A percentile compares a stretch with the other conserved stretches of the same genome.
These are phyloP conservation scores for Lepidochitona cinerea DNA, from an alignment of 2,888 invertebrate genomes.

Conservation along the genomic window DNA sequence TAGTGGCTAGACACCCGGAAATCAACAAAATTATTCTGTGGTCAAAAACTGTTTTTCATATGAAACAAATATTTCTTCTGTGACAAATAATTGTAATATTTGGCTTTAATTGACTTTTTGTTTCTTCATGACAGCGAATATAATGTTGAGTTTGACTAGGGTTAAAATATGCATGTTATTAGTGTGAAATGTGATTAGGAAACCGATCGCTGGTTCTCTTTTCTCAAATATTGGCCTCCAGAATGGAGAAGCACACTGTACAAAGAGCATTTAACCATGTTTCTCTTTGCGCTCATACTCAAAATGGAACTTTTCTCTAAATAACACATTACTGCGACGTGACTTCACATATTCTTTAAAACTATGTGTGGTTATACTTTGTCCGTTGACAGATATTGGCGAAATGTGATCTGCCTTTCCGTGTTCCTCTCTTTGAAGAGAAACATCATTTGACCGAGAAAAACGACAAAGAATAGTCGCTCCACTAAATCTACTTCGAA, in stretches of 20 bases:
- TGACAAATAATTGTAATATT: not conserved
- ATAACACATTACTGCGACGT: conserved; percentile 2
- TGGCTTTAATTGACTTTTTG: conserved; percentile 3
- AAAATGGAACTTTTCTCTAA: not conserved
- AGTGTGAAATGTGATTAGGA: not conserved
- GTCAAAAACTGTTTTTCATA: no score
- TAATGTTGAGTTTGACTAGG: not conserved
- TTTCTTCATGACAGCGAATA: not conserved
- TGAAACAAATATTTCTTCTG: no score
- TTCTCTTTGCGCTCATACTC: not conserved
- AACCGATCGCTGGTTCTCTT: not conserved
- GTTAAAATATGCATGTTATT: not conserved
- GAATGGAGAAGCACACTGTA: not conserved
- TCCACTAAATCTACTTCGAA: not conserved
- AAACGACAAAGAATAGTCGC: not conserved
- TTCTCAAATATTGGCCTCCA: not conserved
- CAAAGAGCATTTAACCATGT: not conserved
- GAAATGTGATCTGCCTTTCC: not conserved
- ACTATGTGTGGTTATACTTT: not conserved
- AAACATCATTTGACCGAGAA: not conserved
- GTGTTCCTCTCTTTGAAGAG: no score
- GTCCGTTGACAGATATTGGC: not conserved
- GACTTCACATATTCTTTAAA: not conserved
- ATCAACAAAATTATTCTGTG: no score
- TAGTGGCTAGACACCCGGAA: no score